These are phyloP conservation scores for Napeogenes sylphis DNA, from an alignment of 2,888 invertebrate species.

Conservation along the genomic window DNA sequence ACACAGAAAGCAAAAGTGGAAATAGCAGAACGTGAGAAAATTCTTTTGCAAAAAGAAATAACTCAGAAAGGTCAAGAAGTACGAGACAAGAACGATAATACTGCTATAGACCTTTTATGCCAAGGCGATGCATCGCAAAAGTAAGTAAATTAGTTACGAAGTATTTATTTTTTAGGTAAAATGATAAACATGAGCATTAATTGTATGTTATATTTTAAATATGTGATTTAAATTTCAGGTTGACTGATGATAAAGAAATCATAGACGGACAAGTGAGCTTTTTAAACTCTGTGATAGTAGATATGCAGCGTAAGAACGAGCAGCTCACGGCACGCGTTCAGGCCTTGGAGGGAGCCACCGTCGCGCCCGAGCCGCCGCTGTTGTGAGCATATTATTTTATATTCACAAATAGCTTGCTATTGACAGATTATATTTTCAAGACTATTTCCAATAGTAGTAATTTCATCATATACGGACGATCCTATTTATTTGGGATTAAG, in stretches of 20 bases:
- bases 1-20: constrained; percentile 60
- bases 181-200: too few species aligned
- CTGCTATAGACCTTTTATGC: constrained; percentile 49
- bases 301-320: constrained; percentile 95
- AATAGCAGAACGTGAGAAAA: constrained; percentile 62
- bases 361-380: constrained; percentile 46
- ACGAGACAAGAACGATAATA: constrained; percentile 63
- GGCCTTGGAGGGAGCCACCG: constrained; percentile 83
- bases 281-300: constrained; percentile 97
- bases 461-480: too few species aligned
- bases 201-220: neutral
- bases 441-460: too few species aligned
- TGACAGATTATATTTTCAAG: too few species aligned
- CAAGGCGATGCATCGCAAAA: constrained; percentile 54
- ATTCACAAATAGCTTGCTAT: too few species aligned
- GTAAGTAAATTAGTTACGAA: constrained; percentile 41
- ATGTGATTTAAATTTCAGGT: constrained; percentile 35
- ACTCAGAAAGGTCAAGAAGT: constrained; percentile 45
- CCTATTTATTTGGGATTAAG: too few species aligned
- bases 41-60: constrained; percentile 58
- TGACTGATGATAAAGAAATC: constrained; percentile 79
- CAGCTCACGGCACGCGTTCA: constrained; percentile 87
- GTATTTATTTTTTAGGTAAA: constrained; percentile 7
- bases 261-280: constrained; percentile 89
- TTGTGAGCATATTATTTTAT: constrained; percentile 45